Conservation (phyloP, 2,888 invertebrate genomes). For the Pyrrhosoma nymphula region DNA sequence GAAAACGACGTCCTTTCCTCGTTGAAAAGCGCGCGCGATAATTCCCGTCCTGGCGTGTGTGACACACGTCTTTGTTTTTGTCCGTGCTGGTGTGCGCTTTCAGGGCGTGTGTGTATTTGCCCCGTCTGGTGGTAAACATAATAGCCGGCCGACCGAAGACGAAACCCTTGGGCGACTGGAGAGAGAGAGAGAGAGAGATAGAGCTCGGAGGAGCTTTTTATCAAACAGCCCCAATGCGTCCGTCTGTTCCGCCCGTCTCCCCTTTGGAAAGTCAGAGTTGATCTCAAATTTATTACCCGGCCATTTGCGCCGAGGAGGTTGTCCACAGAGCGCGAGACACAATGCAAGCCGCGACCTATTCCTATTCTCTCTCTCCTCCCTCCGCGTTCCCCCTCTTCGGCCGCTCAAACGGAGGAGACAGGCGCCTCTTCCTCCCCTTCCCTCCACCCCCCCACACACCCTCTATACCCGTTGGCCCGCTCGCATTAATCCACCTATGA, state of each 20-base stretch:
- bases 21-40: neutral
- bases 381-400: too few species aligned
- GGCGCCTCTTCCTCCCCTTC: neutral
- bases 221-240: neutral
- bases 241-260: too few species aligned
- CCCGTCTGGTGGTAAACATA: neutral
- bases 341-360: neutral
- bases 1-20: neutral
- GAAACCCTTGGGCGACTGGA: neutral
- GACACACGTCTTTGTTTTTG: neutral
- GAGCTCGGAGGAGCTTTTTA: neutral
- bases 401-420: neutral
- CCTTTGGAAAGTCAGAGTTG: neutral
- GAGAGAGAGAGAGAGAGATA: too few species aligned
- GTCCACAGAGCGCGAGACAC: neutral
- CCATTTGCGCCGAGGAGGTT: constrained; percentile 34
- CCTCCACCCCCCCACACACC: neutral
- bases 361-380: too few species aligned
- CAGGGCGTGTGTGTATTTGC: neutral
- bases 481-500: constrained; percentile 30
- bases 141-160: neutral
- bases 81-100: neutral
- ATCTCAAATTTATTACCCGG: constrained; percentile 50
- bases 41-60: neutral
- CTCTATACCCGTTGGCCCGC: neutral